A percentile compares a stretch with the other conserved stretches of the same genome.
Evolutionary conservation across 2,888 invertebrate genomes (phyloP).

Genomic region (Yponomeuta cagnagella): DNA sequence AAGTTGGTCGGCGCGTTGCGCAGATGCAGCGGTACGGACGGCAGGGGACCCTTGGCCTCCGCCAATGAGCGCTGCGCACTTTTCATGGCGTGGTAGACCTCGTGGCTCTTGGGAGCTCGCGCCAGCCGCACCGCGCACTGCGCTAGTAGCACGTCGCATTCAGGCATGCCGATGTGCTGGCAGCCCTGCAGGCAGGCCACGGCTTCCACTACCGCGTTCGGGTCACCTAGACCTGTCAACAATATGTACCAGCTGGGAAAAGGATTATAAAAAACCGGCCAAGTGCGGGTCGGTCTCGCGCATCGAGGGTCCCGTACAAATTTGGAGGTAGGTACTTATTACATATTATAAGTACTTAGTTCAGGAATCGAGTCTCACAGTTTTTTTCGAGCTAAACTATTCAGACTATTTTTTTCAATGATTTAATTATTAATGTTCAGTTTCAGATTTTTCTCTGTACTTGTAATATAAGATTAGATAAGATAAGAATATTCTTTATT

Average conservation of each 20-base stretch:
- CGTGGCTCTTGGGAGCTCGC: conserved; percentile 83
- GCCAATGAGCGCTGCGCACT: conserved; percentile 77
- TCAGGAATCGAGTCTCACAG: no score
- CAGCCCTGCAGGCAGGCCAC: conserved; percentile 86
- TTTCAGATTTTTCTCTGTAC: no score
- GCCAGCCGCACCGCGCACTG: conserved; percentile 87
- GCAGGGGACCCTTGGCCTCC: conserved; percentile 80
- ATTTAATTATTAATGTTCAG: no score
- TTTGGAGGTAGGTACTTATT: no score
- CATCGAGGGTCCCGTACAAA: no score
- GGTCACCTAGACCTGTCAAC: conserved; percentile 78
- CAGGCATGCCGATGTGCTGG: conserved; percentile 88
- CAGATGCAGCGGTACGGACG: conserved; percentile 85
- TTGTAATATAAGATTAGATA: no score
- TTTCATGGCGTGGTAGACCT: conserved; percentile 76
- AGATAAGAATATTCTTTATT: no score
- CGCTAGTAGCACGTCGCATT: conserved; percentile 84
- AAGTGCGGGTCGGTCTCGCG: neutral
- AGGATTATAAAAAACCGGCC: neutral
- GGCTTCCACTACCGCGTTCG: conserved; percentile 79
- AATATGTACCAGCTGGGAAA: neutral
- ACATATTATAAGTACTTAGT: no score
- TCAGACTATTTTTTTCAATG: no score
- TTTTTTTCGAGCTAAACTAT: no score
- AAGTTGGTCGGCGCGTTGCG: conserved; percentile 87